Base-by-base conservation (phyloP, 2,113 vertebrate genomes). In the Hepsetus odoe region DNA sequence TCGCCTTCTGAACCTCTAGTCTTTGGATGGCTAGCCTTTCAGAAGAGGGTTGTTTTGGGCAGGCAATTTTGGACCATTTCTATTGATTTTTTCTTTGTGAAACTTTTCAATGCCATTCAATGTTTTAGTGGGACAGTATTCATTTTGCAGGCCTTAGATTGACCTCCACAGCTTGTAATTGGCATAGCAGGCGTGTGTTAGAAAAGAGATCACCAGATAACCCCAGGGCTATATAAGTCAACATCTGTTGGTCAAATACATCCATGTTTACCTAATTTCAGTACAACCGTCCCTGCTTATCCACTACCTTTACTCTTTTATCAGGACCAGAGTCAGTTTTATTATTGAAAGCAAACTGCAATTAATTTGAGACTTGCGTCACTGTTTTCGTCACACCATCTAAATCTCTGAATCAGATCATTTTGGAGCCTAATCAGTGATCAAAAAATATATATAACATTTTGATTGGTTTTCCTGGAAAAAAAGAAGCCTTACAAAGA, bases 331-430 rank as follows among this genome's bases (percentile, higher is more conserved):
- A 38, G 6, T 11, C 14, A 9, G 42, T 55, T 65, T 65, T 18
- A n/a, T 20, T 53, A 64, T 64, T 58, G 32, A 72, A 71, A 78
- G 42, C 76, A 62, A 80, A 67, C 53, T 33, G n/a, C 56, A 26
- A 20, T 26, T 72, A 66, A 76, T 51, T 35, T 72, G 44, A 72
- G 49, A 11, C 73, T n/a, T 66, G n/a, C 46, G 42, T 77, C 68
- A 68, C 22, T 53, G 71, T 83, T 64, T 80, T 62, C 78, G 73
- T 72, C 62, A 68, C 69, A 6, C 32, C 33, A 58, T 51, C 69
- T 24, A 28, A 53, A 59, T 72, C 62, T 71, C 20, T 40, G 4
- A 40, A 16, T 35, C 3, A 53, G 28, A 42, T 62, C 61, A 71
- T 78, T 72, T 64, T 58, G 28, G 58, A 30, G 11, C 24, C 42